Evolutionary conservation across 2,797 vertebrate species (phyloP), one percentile per base, ranked within the genome.

Genomic region (Acridotheres tristis): DNA sequence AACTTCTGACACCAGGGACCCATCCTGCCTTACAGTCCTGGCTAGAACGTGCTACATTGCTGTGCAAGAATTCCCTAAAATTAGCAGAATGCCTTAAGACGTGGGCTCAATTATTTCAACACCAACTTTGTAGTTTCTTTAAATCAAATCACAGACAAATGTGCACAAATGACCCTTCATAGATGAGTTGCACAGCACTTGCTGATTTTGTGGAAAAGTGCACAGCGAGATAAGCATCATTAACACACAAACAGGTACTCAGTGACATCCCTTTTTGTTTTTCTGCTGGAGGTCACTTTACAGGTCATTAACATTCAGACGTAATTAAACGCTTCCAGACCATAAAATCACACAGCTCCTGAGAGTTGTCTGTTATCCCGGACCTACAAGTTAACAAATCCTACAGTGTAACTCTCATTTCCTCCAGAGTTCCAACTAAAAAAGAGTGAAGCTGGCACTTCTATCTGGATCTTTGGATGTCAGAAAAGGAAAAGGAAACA

Each of bases 201-300:
- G 85, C 90, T 94, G 89, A 93, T 81, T 86, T 88, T 75, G 85
- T 72, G 80, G 89, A 82, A 93, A 96, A 89, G 36, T 23, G 51
- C 72, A 45, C 22, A 47, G 14, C 55, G n/a, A 63, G 77, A 89
- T 83, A 92, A 91, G 27, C 36, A 89, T 80, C 79, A n/a, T 32
- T 80, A 75, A 58, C 65, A 77, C 38, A 83, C 26, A 79, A 16
- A 18, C 78, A 93, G 75, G 57, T 83, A 80, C 27, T 18, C 22
- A 32, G n/a, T n/a, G 45, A 85, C 51, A 89, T 20, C 25, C 7
- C 69, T 74, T 74, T 87, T n/a, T 79, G 30, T 2, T 85, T 59
- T 92, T n/a, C 78, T 94, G 42, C n/a, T 85, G 57, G 74, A 92
- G 73, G 72, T 83, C 65, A 86, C 51, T 88, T 74, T 51, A 83